These are phyloP conservation scores for Salvelinus namaycush DNA, from an alignment of 2,113 vertebrate species.

Conservation along the genomic window DNA sequence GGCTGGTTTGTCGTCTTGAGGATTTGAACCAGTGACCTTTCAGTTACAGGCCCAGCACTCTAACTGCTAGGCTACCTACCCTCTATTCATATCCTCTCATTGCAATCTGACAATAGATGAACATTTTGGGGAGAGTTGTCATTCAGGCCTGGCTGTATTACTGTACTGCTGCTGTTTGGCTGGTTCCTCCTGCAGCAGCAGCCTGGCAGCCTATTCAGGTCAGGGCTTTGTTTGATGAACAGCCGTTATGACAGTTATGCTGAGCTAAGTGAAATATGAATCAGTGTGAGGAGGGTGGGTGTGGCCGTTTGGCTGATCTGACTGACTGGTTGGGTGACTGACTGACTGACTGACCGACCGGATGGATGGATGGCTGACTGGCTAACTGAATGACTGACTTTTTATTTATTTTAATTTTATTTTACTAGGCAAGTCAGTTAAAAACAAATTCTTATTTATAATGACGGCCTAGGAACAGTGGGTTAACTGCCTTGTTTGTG, in stretches of 20 bases:
- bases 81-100: background rate
- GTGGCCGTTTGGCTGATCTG: constrained; percentile 54
- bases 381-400: too few species aligned
- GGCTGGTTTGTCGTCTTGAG: too few species aligned
- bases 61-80: background rate
- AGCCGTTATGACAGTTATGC: constrained; percentile 59
- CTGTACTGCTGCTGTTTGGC: constrained; percentile 11
- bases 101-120: constrained; percentile 9
- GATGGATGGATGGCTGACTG: too few species aligned
- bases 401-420: too few species aligned
- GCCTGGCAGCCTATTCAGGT: constrained; percentile 56
- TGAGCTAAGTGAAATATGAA: constrained; percentile 71
- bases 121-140: constrained; percentile 15
- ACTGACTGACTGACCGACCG: too few species aligned
- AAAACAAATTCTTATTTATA: too few species aligned
- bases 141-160: constrained; percentile 15
- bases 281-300: constrained; percentile 35
- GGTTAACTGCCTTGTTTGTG: too few species aligned
- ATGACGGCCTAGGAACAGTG: too few species aligned
- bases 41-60: too few species aligned
- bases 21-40: too few species aligned
- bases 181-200: constrained; percentile 25
- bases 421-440: too few species aligned
- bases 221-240: constrained; percentile 58
- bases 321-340: too few species aligned